Base-by-base conservation (phyloP, 2,888 invertebrate species). In the Adineta ricciae region DNA sequence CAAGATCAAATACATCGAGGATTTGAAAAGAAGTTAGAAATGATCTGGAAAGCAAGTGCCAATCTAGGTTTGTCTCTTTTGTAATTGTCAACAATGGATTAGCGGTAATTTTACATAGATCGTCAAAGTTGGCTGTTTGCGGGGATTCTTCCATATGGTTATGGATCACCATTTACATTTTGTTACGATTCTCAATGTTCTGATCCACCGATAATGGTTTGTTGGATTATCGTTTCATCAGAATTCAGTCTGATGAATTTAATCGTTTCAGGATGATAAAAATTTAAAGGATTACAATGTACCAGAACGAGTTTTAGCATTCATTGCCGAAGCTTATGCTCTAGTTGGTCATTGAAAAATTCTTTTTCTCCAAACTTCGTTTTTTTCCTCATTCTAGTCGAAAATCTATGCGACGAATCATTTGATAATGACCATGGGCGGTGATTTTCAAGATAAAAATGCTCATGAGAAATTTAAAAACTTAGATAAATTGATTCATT, bases 151-250 rank as follows among this genome's bases (percentile, higher is more conserved):
- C 86, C 86, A 21, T 95, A 96, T 88, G 93, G 93, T 0, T 96
- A 96, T 89, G 93, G 93, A 0, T 94, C 96, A 0, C 97, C 97
- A 0, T 92, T 93, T 11, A 96, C 96, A 0, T 97, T 96, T 90
- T 97, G 97, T 88, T 98, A 95, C 90, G 97, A 98, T 89, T 92
- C 94, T 9, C 92, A 95, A 0, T 97, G 97, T 89, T 89, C 90
- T 9, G 91, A 91, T 89, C 94, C 94, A 83, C 96, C 96, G 0
- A 94, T 97, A 21, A 93, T 89, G 88, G 64, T 64, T 4, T 27
- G 64, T 27, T 5, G n/a, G n/a, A n/a, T n/a, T n/a, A 14, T 24
- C 4, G 9, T 24, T 8, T 64, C n/a, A 27, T 27, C 4, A 64
- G 2, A 27, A 9, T 64, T 27, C 27, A 64, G n/a, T 64, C n/a